Evolutionary conservation across 2,113 vertebrate species (phyloP), one percentile per base, ranked within the genome.

Genomic region (Micronycteris hirsuta): DNA sequence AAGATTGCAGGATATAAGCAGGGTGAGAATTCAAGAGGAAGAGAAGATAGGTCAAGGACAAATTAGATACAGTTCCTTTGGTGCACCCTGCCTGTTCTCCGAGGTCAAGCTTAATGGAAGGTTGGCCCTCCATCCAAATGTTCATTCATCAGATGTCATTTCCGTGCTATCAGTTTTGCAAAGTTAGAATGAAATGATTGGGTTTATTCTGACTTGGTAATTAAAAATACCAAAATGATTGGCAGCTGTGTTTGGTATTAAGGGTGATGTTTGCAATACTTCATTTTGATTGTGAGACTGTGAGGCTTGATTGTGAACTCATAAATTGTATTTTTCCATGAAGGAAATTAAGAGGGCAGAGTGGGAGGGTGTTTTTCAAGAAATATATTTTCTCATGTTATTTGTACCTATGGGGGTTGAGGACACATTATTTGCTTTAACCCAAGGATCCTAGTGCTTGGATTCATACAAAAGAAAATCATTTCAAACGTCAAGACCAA

Each of bases 401-500:
- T 38, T 56, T 61, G 15, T 76, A 86, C 33, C 61, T 96, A 4
- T 96, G 28, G 61, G 61, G 28, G 58, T 67, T 12, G 22, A 26
- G 36, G 36, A 17, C 41, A 61, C 26, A 41, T 33, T 12, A 41
- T 10, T 96, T 83, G 65, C 43, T 95, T 83, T 93, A 90, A 28
- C 15, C 49, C 8, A 90, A 70, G 24, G 58, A 70, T 95, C 36
- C 86, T 95, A 97, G 96, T 91, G 31, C 77, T 97, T 61, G 91
- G 95, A 92, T 95, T 90, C 71, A 61, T 94, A 96, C 85, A 93
- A 90, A 96, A 95, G 36, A 89, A 95, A 80, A 63, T 76, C 26
- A 82, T 67, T 85, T 97, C 89, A 91, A 96, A 97, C 94, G 94
- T 91, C 52, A 96, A 96, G 84, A 97, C 61, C 43, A 86, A 54